Evolutionary conservation across 53 echinoderm and acorn worm species (phyloP).

Genomic region (Stichopus horrens): DNA sequence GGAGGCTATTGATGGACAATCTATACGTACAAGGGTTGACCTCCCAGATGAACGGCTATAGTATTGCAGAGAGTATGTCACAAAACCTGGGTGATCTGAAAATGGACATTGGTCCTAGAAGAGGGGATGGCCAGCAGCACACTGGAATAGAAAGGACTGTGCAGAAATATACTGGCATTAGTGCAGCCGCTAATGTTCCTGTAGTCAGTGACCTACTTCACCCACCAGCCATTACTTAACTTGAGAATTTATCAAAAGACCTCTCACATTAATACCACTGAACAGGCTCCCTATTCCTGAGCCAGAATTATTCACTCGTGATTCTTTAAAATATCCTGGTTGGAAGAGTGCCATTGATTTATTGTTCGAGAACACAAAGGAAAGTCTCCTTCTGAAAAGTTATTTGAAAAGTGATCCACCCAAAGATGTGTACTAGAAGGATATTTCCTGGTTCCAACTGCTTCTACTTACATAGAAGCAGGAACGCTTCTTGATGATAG

Average conservation of each 20-base stretch:
- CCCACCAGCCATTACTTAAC: no score
- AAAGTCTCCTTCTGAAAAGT: background rate
- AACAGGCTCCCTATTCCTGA: background rate
- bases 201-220: background rate
- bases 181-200: background rate
- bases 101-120: no score
- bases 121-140: no score
- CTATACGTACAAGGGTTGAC: background rate
- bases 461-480: background rate
- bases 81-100: background rate
- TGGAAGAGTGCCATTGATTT: conserved; percentile 27
- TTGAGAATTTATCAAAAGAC: background rate
- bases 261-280: background rate
- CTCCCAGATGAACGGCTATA: background rate
- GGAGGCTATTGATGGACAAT: conserved; percentile 1
- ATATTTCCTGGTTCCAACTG: conserved; percentile 8
- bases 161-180: background rate
- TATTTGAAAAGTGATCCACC: background rate
- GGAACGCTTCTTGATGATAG: conserved; percentile 11
- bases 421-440: background rate
- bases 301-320: background rate
- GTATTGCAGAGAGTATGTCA: background rate
- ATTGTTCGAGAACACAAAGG: conserved; percentile 16
- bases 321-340: conserved; percentile 1
- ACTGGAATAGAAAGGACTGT: background rate